Evolutionary conservation across 1,140 invertebrate species (phyloP), one percentile per base, ranked within the genome.

Genomic region (Odontomachus brunneus): DNA sequence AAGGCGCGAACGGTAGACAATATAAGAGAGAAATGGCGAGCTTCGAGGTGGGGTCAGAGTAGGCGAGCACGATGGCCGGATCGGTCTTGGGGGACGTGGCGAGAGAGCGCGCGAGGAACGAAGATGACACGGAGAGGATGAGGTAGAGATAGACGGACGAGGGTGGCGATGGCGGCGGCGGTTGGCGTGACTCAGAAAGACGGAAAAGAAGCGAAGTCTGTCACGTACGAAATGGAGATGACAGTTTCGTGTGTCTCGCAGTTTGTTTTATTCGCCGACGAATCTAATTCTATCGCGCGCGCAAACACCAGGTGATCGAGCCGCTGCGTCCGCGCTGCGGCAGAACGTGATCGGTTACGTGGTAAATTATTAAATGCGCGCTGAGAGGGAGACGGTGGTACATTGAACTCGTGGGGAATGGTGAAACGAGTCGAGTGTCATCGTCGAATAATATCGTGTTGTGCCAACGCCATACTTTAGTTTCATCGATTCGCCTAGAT

Each of bases 151-250:
- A 5, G 22, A 24, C 53, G 72, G 82, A 48, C 19, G 17, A n/a
- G 55, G 55, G 7, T 17, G 11, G 38, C 33, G 57, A 62, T 38
- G 51, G 51, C 12, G 69, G 26, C 22, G 44, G 11, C 15, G 17
- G 75, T 29, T 57, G 65, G 51, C 59, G n/a, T 17, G 24, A 60
- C 53, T 80, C 51, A 84, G 81, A 78, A 88, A 72, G 60, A 38
- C 49, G 29, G 48, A 78, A 71, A 62, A 87, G 80, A 81, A 84
- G 57, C 55, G 22, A 17, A 48, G 88, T 67, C 62, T 87, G 69
- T 89, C 90, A 87, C 89, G 87, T 92, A 90, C 89, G 86, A 84
- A 82, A 84, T 89, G 90, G 89, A 87, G 87, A 91, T 91, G 90
- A 91, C 91, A 89, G 90, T 89, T 89, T 84, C 84, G 85, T 84